Evolutionary conservation across 92 coral and sea anemone genomes (phyloP), one percentile per base, ranked within the genome.

Genomic region (Heteractis magnifica): DNA sequence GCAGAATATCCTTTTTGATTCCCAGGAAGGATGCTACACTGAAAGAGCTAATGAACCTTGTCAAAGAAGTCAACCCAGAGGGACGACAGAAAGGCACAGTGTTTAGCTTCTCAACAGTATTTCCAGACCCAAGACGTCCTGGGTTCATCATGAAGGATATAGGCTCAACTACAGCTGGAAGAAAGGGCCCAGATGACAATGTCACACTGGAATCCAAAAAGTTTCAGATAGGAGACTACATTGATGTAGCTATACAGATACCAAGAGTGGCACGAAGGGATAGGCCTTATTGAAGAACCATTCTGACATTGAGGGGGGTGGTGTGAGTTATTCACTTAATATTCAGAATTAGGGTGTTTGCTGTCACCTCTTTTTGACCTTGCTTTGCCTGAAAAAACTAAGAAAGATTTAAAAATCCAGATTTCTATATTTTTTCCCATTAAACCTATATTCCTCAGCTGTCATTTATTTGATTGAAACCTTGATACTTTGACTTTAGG

Each of bases 211-310:
- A 96, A 72, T 94, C 99, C 4, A 96, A 94, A 85, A 96, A 96
- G 90, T 96, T 96, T 65, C 99, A 96, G 87, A 96, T 96, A 59
- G 99, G 99, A 55, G 99, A 94, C 86, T 96, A 92, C 85, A 96
- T 96, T 80, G 99, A 96, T 92, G 99, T 96, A 12, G 92, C 93
- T 81, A 93, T 96, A 52, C 99, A 96, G 79, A 64, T 87, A 16
- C 94, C 98, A 7, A 89, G 99, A 53, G 64, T 90, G 85, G 92
- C 88, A 23, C 85, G 93, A 79, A 70, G 94, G 70, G 91, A 84
- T 52, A 77, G 95, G 52, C 91, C 90, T 41, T 92, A 92, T 65
- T 89, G 75, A 87, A 9, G 52, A 0, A 6, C 6, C 21, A 11
- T 62, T 16, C 10, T 18, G 18, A 18, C 10, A 6, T 18, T 18